phyloP scores from a whole-genome alignment of 2,797 vertebrate species.

The Melanotaenia boesemani region DNA sequence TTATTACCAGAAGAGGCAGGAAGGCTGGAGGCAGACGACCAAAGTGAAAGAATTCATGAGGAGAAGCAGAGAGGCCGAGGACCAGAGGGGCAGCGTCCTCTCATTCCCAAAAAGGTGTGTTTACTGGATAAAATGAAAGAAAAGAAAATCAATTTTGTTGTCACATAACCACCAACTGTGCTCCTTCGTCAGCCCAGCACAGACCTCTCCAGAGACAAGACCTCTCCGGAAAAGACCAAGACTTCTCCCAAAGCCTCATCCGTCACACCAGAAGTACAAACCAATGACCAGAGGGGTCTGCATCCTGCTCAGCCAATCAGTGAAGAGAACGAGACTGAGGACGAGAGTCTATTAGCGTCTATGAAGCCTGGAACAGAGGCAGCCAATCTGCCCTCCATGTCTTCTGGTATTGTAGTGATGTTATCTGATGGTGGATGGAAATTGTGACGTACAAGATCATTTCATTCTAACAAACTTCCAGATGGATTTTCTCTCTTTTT shows the following conservation, averaged over 20 bases:
- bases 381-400: slow-evolving; percentile 45
- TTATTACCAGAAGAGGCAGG: slow-evolving; percentile 72
- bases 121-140: not conserved
- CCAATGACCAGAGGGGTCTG: slow-evolving; percentile 54
- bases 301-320: slow-evolving; percentile 49
- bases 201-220: slow-evolving; percentile 60
- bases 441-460: not conserved
- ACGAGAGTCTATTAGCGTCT: slow-evolving; percentile 46
- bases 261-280: slow-evolving; percentile 46
- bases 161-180: not conserved
- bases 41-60: slow-evolving; percentile 54
- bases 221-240: slow-evolving; percentile 51
- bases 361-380: slow-evolving; percentile 40
- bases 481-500: not conserved
- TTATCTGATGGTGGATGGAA: not conserved
- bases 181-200: slow-evolving; percentile 67
- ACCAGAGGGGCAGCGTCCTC: slow-evolving; percentile 72
- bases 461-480: too few species aligned
- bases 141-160: not conserved
- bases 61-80: slow-evolving; percentile 68
- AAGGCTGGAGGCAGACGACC: slow-evolving; percentile 61
- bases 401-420: slow-evolving; percentile 64
- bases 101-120: slow-evolving; percentile 71
- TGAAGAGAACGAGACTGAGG: slow-evolving; percentile 49
- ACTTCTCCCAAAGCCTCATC: slow-evolving; percentile 56